Conservation (phyloP, 2,113 vertebrate species). For the Gobius niger region DNA sequence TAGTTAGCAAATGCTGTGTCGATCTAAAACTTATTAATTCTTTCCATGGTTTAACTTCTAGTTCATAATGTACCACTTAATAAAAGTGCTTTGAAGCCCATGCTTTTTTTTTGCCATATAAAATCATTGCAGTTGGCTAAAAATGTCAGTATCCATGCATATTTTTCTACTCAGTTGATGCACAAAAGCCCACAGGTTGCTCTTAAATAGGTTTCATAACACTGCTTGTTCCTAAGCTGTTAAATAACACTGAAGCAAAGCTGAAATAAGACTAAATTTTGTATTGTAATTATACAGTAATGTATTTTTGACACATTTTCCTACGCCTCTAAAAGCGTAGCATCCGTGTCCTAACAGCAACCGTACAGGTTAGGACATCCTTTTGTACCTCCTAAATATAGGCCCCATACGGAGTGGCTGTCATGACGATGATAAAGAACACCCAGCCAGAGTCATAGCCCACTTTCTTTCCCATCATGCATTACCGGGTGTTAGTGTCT, state of each 20-base stretch:
- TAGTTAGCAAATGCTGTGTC: too few species aligned
- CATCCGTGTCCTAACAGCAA: neutral
- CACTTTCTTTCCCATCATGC: constrained; percentile 41
- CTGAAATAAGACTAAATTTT: neutral
- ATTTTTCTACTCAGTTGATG: too few species aligned
- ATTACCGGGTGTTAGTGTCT: constrained; percentile 44
- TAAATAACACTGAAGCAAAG: neutral
- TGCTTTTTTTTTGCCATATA: too few species aligned
- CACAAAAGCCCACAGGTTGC: neutral
- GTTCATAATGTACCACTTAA: too few species aligned
- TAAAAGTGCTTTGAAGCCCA: too few species aligned
- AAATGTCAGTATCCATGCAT: too few species aligned
- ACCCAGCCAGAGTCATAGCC: constrained; percentile 39
- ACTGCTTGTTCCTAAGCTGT: neutral
- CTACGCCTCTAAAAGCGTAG: neutral
- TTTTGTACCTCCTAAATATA: constrained; percentile 33
- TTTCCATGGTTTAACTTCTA: too few species aligned
- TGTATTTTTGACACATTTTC: neutral
- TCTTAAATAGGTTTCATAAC: neutral
- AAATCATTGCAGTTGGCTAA: too few species aligned
- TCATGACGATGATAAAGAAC: constrained; percentile 44
- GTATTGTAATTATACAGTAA: neutral
- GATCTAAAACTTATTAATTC: too few species aligned
- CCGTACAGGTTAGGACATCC: constrained; percentile 12
- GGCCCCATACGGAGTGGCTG: constrained; percentile 27